phyloP scores from a whole-genome alignment of 2,113 vertebrate genomes.

The Scomber colias region DNA sequence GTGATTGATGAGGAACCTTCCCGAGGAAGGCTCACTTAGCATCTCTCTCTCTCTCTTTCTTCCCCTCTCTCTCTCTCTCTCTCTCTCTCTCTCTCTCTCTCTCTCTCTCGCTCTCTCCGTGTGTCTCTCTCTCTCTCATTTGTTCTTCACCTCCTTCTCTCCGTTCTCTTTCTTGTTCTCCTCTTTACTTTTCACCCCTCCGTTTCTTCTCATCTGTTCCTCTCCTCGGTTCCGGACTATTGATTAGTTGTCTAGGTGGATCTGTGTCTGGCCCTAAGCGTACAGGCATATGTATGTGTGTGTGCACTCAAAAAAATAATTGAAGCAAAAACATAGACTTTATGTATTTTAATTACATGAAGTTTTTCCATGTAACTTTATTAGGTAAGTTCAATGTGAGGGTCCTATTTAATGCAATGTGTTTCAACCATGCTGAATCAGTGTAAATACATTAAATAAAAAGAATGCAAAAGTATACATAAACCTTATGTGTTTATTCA shows the following conservation, averaged over 20 bases:
- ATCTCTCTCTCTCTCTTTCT: constrained; percentile 48
- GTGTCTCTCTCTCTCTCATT: constrained; percentile 7
- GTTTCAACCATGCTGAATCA: no score
- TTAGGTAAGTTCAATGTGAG: no score
- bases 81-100: constrained; percentile 28
- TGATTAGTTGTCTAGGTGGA: constrained; percentile 84
- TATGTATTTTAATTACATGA: no score
- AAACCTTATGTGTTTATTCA: no score
- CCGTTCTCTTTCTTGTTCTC: constrained; percentile 9
- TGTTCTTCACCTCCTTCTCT: constrained; percentile 21
- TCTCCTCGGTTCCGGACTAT: constrained; percentile 74
- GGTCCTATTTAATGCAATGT: no score
- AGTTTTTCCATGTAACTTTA: no score
- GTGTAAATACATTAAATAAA: no score
- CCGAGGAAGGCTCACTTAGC: constrained; percentile 82
- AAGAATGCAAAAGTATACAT: no score
- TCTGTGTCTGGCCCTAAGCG: constrained; percentile 75
- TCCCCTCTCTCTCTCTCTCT: constrained; percentile 43
- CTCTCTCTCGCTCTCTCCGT: constrained; percentile 16
- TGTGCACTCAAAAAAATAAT: no score
- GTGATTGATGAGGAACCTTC: constrained; percentile 84
- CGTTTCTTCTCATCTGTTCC: constrained; percentile 56
- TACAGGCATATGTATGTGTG: constrained; percentile 29
- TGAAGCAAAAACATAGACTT: no score
- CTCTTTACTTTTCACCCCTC: constrained; percentile 31